Percentiles rank a stretch among this genome's conserved stretches.
Conservation (phyloP, 2,888 invertebrate species). For the Pseudeuparius sepicola region DNA sequence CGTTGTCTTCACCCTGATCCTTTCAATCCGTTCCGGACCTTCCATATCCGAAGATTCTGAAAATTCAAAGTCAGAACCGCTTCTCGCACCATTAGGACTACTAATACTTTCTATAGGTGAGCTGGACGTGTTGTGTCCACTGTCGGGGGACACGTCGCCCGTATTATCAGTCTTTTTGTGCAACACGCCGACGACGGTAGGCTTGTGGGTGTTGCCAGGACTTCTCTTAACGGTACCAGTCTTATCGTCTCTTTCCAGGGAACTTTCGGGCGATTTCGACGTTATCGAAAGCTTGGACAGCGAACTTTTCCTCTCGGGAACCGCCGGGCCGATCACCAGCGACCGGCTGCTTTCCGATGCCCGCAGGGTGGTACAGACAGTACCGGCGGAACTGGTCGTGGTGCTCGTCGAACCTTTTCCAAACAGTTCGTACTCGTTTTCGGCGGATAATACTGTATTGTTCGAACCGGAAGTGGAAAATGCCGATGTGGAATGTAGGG, state of each 20-base stretch:
- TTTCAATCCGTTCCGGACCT: slow-evolving; percentile 77
- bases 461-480: slow-evolving; percentile 57
- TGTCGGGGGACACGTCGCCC: slow-evolving; percentile 69
- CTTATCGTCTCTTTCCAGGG: slow-evolving; percentile 37
- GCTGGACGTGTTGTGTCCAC: slow-evolving; percentile 72
- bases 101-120: slow-evolving; percentile 68
- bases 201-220: slow-evolving; percentile 38
- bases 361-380: slow-evolving; percentile 75
- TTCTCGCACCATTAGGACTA: slow-evolving; percentile 58
- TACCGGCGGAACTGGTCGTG: slow-evolving; percentile 83
- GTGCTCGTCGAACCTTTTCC: slow-evolving; percentile 88
- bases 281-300: slow-evolving; percentile 42
- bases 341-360: slow-evolving; percentile 57
- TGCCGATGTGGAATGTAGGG: slow-evolving; percentile 60
- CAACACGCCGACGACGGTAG: slow-evolving; percentile 49
- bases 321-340: slow-evolving; percentile 58
- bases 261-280: slow-evolving; percentile 42
- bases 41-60: slow-evolving; percentile 81
- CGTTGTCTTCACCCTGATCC: slow-evolving; percentile 76
- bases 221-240: slow-evolving; percentile 39
- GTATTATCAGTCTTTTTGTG: slow-evolving; percentile 48
- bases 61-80: slow-evolving; percentile 69
- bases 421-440: slow-evolving; percentile 84
- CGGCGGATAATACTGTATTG: slow-evolving; percentile 61
- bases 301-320: slow-evolving; percentile 76